Percentiles rank a stretch among this genome's conserved stretches.
Conservation (phyloP, 2,113 vertebrate species). For the Bubo blakistoni region DNA sequence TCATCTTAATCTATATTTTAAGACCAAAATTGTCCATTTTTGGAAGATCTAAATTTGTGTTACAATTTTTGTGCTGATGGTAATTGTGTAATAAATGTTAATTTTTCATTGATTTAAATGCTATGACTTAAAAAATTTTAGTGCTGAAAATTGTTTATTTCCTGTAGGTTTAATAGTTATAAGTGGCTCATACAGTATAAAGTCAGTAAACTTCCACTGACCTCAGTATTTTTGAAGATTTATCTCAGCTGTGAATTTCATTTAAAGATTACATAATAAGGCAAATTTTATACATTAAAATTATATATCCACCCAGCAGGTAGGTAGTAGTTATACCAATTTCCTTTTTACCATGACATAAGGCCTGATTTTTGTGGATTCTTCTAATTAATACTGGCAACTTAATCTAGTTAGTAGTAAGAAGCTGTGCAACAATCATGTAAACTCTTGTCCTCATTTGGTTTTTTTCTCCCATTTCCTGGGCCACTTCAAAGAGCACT, state of each 20-base stretch:
- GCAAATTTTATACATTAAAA: not conserved
- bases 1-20: not conserved
- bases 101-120: not conserved
- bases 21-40: not conserved
- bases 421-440: not conserved
- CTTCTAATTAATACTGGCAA: not conserved
- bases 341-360: not conserved
- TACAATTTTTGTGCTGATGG: not conserved
- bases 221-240: not conserved
- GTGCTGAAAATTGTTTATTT: not conserved
- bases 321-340: not conserved
- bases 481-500: not conserved
- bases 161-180: not conserved
- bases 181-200: not conserved
- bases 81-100: not conserved
- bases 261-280: not conserved
- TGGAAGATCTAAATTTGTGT: not conserved
- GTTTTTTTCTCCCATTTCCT: not conserved
- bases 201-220: not conserved
- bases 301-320: not conserved
- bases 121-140: not conserved
- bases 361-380: not conserved
- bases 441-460: not conserved
- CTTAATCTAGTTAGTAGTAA: not conserved
- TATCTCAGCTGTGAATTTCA: not conserved